phyloP scores from a whole-genome alignment of 2,797 vertebrate genomes.

The Anableps anableps region DNA sequence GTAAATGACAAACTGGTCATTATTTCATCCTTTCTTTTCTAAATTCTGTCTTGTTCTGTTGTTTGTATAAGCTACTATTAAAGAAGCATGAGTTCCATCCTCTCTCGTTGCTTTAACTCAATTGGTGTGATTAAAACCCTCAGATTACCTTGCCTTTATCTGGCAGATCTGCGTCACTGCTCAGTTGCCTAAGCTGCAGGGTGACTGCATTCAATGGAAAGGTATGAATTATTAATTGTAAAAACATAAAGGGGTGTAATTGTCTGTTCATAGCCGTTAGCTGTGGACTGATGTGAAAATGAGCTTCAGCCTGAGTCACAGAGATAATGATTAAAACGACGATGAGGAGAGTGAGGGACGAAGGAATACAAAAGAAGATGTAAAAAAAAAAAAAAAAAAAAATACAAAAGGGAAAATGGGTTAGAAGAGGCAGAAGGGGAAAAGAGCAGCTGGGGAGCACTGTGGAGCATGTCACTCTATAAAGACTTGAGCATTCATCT shows the following conservation, averaged over 20 bases:
- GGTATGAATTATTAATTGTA: conserved; percentile 75
- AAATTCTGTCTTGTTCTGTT: background rate
- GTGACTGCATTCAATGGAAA: conserved; percentile 64
- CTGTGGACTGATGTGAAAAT: conserved; percentile 70
- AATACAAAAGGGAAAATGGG: conserved; percentile 11
- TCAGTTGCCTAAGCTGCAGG: conserved; percentile 52
- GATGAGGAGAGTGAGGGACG: conserved; percentile 4
- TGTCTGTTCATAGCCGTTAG: conserved; percentile 61
- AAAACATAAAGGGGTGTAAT: conserved; percentile 70
- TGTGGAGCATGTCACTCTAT: conserved; percentile 25
- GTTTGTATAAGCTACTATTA: conserved; percentile 24
- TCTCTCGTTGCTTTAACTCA: conserved; percentile 30
- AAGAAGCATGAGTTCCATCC: conserved; percentile 10
- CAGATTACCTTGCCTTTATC: conserved; percentile 59
- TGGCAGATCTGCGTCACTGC: conserved; percentile 32
- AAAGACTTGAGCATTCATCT: conserved; percentile 38
- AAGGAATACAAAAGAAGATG: conserved; percentile 24
- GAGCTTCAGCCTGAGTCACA: conserved; percentile 61
- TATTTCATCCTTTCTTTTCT: background rate
- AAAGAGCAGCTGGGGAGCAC: conserved; percentile 46
- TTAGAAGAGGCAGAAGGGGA: background rate
- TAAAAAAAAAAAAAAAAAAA: background rate
- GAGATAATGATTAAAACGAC: conserved; percentile 65
- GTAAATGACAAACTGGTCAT: background rate
- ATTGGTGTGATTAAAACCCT: conserved; percentile 51